Percentiles rank a stretch among this genome's conserved stretches.
phyloP scores from a whole-genome alignment of 1,140 invertebrate genomes.

The Lepidotrigona ventralis region DNA sequence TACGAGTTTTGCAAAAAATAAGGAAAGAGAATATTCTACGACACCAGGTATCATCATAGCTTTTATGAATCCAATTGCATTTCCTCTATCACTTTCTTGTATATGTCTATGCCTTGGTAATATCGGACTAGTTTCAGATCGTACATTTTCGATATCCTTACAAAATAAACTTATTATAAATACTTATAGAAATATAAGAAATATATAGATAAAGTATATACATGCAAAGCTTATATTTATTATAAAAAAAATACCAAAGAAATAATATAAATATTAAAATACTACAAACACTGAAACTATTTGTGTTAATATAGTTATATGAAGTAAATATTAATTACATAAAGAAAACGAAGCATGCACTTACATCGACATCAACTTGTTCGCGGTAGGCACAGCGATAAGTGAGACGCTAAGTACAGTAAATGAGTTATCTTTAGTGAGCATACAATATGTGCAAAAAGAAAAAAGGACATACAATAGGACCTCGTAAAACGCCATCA shows the following conservation, averaged over 20 bases:
- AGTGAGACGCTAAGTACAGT: slow-evolving; percentile 74
- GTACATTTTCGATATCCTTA: slow-evolving; percentile 58
- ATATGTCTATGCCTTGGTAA: slow-evolving; percentile 64
- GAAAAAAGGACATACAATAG: no score
- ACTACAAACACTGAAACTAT: slow-evolving; percentile 35
- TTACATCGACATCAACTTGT: slow-evolving; percentile 76
- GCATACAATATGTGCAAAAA: slow-evolving; percentile 54
- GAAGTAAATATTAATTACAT: slow-evolving; percentile 39
- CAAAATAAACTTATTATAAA: slow-evolving; percentile 31
- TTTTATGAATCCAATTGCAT: slow-evolving; percentile 88
- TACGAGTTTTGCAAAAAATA: slow-evolving; percentile 99
- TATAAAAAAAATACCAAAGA: background rate
- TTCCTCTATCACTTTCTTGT: slow-evolving; percentile 68
- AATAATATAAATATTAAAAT: background rate
- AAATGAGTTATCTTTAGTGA: slow-evolving; percentile 70
- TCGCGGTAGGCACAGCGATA: slow-evolving; percentile 75
- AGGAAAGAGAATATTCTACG: slow-evolving; percentile 94
- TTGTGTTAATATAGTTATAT: slow-evolving; percentile 32
- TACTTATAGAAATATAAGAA: background rate
- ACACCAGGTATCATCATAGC: slow-evolving; percentile 95
- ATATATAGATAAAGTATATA: background rate
- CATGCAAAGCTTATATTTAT: background rate
- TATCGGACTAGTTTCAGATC: slow-evolving; percentile 76
- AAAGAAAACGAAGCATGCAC: slow-evolving; percentile 75
- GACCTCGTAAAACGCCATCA: no score